Percentiles rank a stretch among this genome's conserved stretches.
These are phyloP conservation scores for Amblyteles armatorius DNA, from an alignment of 2,888 invertebrate genomes.

Conservation along the genomic window DNA sequence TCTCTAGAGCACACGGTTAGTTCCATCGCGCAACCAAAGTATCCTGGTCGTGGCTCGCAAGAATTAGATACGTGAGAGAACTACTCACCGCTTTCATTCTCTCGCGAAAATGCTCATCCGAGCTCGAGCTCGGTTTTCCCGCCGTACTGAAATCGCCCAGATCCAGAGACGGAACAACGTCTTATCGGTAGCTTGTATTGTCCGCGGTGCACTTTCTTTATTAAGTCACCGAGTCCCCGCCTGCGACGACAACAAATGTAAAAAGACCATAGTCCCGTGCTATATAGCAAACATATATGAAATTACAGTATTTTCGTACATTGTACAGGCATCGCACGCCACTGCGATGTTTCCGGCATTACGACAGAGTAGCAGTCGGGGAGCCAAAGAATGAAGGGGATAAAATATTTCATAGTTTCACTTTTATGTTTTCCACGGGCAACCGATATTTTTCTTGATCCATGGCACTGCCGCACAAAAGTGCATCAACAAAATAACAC, in stretches of 20 bases:
- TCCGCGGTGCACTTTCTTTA: conserved; percentile 76
- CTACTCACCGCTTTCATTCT: conserved; percentile 74
- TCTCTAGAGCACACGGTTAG: conserved; percentile 1
- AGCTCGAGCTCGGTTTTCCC: conserved; percentile 40
- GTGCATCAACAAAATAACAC: conserved; percentile 84
- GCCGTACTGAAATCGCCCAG: conserved; percentile 61
- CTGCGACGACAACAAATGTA: conserved; percentile 11
- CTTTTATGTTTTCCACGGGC: conserved; percentile 69
- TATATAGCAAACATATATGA: neutral
- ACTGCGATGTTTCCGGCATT: conserved; percentile 11
- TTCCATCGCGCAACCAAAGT: conserved; percentile 52
- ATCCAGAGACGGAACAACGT: conserved; percentile 42
- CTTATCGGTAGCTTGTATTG: conserved; percentile 78
- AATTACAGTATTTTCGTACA: conserved; percentile 33
- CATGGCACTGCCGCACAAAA: conserved; percentile 64
- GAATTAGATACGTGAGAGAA: conserved; percentile 80
- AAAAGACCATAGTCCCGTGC: conserved; percentile 23
- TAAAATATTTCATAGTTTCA: conserved; percentile 79
- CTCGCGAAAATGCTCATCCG: conserved; percentile 73
- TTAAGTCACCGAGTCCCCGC: conserved; percentile 72
- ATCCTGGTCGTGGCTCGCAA: conserved; percentile 53
- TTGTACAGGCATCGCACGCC: conserved; percentile 18
- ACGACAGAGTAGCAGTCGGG: neutral
- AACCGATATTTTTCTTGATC: conserved; percentile 69
- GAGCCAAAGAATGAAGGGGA: conserved; percentile 62